Evolutionary conservation across 2,113 vertebrate genomes (phyloP).

Genomic region (Catharus bicknelli): DNA sequence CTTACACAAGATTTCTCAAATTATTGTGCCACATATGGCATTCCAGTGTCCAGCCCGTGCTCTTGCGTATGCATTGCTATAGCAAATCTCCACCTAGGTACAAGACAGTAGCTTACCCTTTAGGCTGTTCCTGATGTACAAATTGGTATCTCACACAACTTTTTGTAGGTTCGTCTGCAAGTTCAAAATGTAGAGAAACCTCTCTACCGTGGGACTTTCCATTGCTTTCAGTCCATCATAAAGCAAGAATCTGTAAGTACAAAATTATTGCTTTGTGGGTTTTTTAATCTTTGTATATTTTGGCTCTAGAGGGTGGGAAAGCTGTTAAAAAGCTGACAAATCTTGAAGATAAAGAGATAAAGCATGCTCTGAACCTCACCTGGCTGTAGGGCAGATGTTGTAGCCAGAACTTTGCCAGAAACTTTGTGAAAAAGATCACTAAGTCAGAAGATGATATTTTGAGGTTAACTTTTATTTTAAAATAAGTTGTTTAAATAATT

Average conservation of each 20-base stretch:
- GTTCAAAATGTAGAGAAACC: constrained; percentile 90
- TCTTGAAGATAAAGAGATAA: neutral
- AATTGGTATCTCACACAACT: constrained; percentile 13
- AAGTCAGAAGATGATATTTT: neutral
- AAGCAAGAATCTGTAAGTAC: constrained; percentile 92
- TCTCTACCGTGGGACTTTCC: constrained; percentile 90
- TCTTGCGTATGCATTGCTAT: neutral
- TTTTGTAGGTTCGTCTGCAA: constrained; percentile 92
- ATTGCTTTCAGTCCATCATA: constrained; percentile 95
- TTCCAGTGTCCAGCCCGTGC: constrained; percentile 9
- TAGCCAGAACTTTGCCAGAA: neutral
- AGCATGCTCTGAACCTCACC: neutral
- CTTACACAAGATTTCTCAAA: neutral
- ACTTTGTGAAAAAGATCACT: neutral
- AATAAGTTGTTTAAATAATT: neutral
- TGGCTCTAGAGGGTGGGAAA: neutral
- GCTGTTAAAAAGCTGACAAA: neutral
- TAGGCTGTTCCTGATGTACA: neutral
- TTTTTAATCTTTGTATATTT: neutral
- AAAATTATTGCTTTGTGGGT: neutral
- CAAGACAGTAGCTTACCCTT: neutral
- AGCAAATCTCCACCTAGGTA: neutral
- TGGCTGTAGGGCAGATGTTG: fast-evolving
- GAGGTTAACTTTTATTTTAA: neutral
- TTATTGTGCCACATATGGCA: neutral